Evolutionary conservation across 2,888 invertebrate genomes (phyloP).

Genomic region (Cynaeus angustus): DNA sequence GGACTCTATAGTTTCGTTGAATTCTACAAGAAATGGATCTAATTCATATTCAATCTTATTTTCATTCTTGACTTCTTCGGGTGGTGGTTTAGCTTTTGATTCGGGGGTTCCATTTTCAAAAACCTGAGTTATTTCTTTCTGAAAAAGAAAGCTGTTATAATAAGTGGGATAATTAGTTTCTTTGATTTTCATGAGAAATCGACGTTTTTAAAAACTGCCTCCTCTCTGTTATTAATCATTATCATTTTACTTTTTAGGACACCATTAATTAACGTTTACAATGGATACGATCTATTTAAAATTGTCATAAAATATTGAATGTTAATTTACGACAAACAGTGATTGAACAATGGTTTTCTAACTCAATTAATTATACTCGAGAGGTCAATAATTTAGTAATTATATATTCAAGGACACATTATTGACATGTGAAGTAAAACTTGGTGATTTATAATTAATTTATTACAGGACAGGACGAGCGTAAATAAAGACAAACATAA

Average conservation of each 20-base stretch:
- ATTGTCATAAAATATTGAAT: background rate
- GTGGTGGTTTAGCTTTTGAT: constrained; percentile 14
- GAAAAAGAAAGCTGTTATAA: constrained; percentile 55
- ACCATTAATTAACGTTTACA: background rate
- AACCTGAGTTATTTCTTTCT: constrained; percentile 64
- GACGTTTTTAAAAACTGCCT: no score
- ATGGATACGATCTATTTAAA: background rate
- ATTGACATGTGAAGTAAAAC: background rate
- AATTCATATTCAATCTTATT: constrained; percentile 55
- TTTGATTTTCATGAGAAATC: no score
- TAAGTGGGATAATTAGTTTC: no score
- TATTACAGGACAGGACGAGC: background rate
- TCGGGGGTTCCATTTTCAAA: constrained; percentile 59
- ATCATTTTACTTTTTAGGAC: background rate
- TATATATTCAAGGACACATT: background rate
- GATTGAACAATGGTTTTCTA: constrained; percentile 4
- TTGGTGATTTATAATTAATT: background rate
- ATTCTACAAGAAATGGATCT: constrained; percentile 58
- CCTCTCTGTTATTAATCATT: no score
- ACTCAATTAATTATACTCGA: constrained; percentile 1
- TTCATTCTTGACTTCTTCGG: constrained; percentile 38
- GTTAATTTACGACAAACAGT: background rate
- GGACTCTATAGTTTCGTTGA: constrained; percentile 61
- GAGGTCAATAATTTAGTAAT: constrained; percentile 9
- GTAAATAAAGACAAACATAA: background rate